A percentile compares a stretch with the other conserved stretches of the same genome.
Evolutionary conservation across 1,140 invertebrate genomes (phyloP).

Genomic region (Drosophila watanabei): DNA sequence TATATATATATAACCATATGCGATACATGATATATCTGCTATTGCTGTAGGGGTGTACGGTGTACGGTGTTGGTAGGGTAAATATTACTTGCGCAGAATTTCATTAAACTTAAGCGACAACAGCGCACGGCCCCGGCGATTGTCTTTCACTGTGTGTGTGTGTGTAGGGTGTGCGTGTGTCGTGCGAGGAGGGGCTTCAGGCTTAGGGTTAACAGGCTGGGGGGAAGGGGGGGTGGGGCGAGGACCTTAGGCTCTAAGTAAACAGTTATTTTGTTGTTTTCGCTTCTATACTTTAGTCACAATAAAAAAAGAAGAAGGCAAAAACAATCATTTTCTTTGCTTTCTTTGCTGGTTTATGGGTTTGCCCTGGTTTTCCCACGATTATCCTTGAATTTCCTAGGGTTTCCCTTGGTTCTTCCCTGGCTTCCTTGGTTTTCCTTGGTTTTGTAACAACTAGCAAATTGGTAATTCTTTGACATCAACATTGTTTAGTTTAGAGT

Average conservation of each 20-base stretch:
- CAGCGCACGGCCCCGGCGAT: conserved; percentile 43
- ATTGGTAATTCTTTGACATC: conserved; percentile 47
- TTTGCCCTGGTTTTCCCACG: background rate
- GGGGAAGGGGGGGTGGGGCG: background rate
- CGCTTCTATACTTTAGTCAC: conserved; percentile 13
- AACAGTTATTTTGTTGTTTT: conserved; percentile 38
- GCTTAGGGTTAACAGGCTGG: background rate
- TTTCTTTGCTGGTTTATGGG: background rate
- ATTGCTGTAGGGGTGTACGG: conserved; percentile 36
- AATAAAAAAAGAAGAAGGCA: conserved; percentile 5
- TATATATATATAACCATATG: background rate
- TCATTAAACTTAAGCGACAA: conserved; percentile 48
- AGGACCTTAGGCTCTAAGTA: conserved; percentile 30
- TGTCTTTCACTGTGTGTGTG: conserved; percentile 34
- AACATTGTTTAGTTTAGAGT: conserved; percentile 36
- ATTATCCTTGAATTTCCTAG: background rate
- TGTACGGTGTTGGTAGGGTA: conserved; percentile 25
- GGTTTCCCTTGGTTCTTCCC: background rate
- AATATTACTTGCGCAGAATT: conserved; percentile 24
- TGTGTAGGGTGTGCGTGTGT: conserved; percentile 15
- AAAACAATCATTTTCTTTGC: conserved; percentile 16
- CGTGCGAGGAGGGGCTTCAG: conserved; percentile 12
- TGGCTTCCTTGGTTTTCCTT: background rate
- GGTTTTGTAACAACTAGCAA: conserved; percentile 47
- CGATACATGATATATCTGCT: conserved; percentile 26